phyloP scores from a whole-genome alignment of 2,797 vertebrate genomes.

The Microctenopoma stevenorrisi region DNA sequence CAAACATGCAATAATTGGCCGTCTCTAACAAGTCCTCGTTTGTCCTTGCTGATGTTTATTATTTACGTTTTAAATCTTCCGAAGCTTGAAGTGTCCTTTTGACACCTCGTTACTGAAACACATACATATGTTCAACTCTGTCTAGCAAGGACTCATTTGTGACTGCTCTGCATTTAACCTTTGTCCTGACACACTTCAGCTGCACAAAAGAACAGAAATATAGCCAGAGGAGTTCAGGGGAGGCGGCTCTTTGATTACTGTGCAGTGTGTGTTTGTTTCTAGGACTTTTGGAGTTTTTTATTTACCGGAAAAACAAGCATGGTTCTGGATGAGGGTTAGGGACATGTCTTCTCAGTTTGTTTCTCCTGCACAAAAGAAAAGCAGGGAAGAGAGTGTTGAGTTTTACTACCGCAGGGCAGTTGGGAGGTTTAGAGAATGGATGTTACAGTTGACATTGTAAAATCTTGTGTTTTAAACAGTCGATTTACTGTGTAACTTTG shows the following conservation, averaged over 20 bases:
- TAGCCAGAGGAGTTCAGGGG: constrained; percentile 36
- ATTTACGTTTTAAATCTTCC: constrained; percentile 14
- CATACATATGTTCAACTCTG: constrained; percentile 44
- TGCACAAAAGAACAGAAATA: constrained; percentile 63
- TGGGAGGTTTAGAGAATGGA: constrained; percentile 42
- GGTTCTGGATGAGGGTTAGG: constrained; percentile 30
- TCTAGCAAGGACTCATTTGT: constrained; percentile 58
- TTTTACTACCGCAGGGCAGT: constrained; percentile 35
- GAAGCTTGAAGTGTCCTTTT: constrained; percentile 28
- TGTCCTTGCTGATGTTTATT: constrained; percentile 3
- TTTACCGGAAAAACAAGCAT: constrained; percentile 58
- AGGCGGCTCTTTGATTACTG: constrained; percentile 29
- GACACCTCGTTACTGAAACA: constrained; percentile 29
- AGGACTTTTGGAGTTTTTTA: constrained; percentile 41
- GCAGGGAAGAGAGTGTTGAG: constrained; percentile 5
- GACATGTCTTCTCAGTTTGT: constrained; percentile 30
- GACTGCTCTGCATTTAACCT: constrained; percentile 71
- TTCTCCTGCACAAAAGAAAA: constrained; percentile 11
- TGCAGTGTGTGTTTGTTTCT: constrained; percentile 22
- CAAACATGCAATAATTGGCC: background rate
- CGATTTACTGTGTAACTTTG: constrained; percentile 73
- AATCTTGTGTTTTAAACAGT: constrained; percentile 68
- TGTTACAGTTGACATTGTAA: constrained; percentile 69
- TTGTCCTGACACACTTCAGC: constrained; percentile 64
- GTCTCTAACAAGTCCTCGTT: constrained; percentile 9